Evolutionary conservation across 2,797 vertebrate species (phyloP).

Genomic region (Benthosema pterotum): DNA sequence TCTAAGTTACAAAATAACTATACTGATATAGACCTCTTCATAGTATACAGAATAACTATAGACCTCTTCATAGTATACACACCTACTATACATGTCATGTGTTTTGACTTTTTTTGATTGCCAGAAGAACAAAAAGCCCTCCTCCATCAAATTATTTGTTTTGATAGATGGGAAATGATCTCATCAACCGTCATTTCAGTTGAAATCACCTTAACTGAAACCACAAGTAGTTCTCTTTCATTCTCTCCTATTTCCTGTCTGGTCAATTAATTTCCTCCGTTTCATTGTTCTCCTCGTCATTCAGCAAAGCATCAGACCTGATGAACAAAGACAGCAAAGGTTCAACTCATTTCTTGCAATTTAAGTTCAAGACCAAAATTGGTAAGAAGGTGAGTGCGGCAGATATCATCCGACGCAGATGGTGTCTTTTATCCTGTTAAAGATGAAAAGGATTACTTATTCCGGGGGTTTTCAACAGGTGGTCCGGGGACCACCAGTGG

Average conservation of each 20-base stretch:
- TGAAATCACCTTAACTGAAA: slow-evolving; percentile 7
- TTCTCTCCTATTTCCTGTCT: not conserved
- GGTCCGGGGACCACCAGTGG: no score
- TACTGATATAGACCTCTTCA: no score
- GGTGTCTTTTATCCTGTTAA: slow-evolving; percentile 38
- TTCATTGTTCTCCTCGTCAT: slow-evolving; percentile 6
- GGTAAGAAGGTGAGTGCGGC: slow-evolving; percentile 18
- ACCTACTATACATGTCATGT: no score
- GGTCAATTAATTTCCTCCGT: not conserved
- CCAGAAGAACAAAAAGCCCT: not conserved
- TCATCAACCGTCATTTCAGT: slow-evolving; percentile 9
- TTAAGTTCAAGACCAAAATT: slow-evolving; percentile 31
- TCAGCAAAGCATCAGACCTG: slow-evolving; percentile 28
- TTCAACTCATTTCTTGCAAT: slow-evolving; percentile 42
- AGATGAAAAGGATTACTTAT: slow-evolving; percentile 35
- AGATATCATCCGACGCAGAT: slow-evolving; percentile 17
- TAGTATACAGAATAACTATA: not conserved
- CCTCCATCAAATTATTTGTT: not conserved
- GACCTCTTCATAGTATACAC: not conserved
- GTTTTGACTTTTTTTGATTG: not conserved
- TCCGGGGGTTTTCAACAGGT: no score
- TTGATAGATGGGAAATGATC: slow-evolving; percentile 13
- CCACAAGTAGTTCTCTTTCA: slow-evolving; percentile 5
- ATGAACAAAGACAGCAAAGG: slow-evolving; percentile 50
- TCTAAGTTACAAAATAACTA: no score